These are phyloP conservation scores for Mesorhabditis sp. DNA, from an alignment of 2,888 invertebrate genomes.

Conservation along the genomic window DNA sequence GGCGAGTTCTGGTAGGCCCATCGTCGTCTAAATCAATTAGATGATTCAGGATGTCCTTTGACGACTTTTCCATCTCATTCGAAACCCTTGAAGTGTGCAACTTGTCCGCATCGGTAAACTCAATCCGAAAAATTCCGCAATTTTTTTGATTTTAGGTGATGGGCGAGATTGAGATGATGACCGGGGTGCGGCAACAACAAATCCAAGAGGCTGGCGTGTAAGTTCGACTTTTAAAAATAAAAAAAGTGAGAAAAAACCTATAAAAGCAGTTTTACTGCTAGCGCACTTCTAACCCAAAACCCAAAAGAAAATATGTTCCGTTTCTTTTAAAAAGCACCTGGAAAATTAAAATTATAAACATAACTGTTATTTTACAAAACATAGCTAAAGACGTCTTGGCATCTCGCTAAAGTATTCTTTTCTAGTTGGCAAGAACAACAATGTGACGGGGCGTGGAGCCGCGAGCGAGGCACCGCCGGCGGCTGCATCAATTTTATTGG, in stretches of 20 bases:
- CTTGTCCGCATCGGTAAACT: constrained; percentile 76
- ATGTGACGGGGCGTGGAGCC: constrained; percentile 84
- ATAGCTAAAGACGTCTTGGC: too few relatives aligned
- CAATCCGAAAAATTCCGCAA: neutral
- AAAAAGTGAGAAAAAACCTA: constrained; percentile 11
- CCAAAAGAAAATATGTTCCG: too few relatives aligned
- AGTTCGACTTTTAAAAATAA: neutral
- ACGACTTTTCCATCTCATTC: constrained; percentile 80
- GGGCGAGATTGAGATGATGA: constrained; percentile 62
- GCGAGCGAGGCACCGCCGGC: constrained; percentile 78
- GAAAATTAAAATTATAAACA: too few relatives aligned
- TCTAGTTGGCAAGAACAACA: constrained; percentile 27
- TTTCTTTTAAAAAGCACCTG: too few relatives aligned
- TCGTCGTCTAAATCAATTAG: constrained; percentile 69
- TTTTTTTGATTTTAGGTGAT: constrained; percentile 67
- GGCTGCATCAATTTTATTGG: constrained; percentile 27
- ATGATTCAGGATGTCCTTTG: constrained; percentile 72
- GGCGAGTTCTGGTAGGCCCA: constrained; percentile 83
- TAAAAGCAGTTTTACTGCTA: neutral
- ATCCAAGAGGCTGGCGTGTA: neutral
- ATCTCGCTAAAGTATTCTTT: neutral
- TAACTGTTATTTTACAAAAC: too few relatives aligned
- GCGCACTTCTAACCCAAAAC: neutral
- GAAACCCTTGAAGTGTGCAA: constrained; percentile 86
- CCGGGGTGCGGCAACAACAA: constrained; percentile 37